These are phyloP conservation scores for Heliconius ethilla DNA, from an alignment of 2,888 invertebrate species.

Conservation along the genomic window DNA sequence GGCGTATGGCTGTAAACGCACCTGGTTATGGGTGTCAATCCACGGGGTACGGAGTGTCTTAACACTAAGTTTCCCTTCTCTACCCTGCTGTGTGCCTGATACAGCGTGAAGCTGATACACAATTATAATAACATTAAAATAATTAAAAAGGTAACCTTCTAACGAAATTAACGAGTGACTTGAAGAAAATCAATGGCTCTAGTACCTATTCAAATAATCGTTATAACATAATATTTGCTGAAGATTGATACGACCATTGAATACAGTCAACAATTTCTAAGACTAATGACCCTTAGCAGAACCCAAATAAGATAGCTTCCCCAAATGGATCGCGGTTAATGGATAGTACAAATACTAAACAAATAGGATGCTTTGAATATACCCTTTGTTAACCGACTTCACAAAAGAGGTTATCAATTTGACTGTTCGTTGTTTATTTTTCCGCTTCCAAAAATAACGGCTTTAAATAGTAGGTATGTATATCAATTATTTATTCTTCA, in stretches of 20 bases:
- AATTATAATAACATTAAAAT: neutral
- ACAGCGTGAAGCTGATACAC: too few relatives aligned
- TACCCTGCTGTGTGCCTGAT: too few relatives aligned
- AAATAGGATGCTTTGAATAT: constrained; percentile 37
- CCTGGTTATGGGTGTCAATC: too few relatives aligned
- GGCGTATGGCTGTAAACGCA: too few relatives aligned
- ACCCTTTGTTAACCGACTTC: neutral
- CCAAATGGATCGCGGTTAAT: constrained; percentile 41
- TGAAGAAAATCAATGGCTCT: neutral
- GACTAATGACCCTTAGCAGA: constrained; percentile 37
- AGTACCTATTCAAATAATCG: neutral
- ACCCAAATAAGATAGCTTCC: constrained; percentile 32
- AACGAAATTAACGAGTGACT: neutral
- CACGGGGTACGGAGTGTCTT: too few relatives aligned
- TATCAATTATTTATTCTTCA: too few relatives aligned
- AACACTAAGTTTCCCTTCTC: too few relatives aligned
- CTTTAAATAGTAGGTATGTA: too few relatives aligned
- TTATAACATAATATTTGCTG: neutral
- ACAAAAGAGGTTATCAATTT: neutral
- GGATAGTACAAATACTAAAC: constrained; percentile 36
- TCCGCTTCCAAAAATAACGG: neutral
- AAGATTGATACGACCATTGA: constrained; percentile 16
- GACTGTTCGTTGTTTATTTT: neutral
- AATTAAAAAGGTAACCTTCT: neutral
- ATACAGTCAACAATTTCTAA: constrained; percentile 35